These are phyloP conservation scores for Otus sunia DNA, from an alignment of 2,113 vertebrate species.

Conservation along the genomic window DNA sequence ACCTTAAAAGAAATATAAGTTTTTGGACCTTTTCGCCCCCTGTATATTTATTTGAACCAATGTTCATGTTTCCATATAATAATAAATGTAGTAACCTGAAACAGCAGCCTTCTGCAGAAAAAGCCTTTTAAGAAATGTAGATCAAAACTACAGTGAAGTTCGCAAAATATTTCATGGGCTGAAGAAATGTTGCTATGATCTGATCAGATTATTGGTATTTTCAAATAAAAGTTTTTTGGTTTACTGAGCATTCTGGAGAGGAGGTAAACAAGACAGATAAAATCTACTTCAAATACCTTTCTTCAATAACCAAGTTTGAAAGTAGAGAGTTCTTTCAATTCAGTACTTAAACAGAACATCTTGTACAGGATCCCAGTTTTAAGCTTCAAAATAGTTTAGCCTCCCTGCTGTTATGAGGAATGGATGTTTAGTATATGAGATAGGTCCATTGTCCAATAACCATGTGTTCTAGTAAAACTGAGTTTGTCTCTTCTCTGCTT, in stretches of 20 bases:
- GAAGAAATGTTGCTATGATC: not conserved
- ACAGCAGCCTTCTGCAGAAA: not conserved
- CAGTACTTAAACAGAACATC: not conserved
- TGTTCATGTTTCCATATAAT: not conserved
- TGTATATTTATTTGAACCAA: not conserved
- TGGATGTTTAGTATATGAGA: not conserved
- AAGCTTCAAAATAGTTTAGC: not conserved
- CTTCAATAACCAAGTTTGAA: constrained; percentile 5
- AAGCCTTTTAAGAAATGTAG: not conserved
- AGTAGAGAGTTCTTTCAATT: not conserved
- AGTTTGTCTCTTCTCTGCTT: not conserved
- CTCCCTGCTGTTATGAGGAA: not conserved
- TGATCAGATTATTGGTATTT: not conserved
- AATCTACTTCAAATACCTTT: not conserved
- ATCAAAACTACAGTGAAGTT: not conserved
- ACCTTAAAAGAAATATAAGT: not conserved
- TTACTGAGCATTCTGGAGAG: not conserved
- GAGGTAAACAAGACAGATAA: not conserved
- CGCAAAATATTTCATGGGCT: not conserved
- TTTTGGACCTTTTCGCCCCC: not conserved
- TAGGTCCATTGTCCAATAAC: not conserved
- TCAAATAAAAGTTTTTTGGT: not conserved
- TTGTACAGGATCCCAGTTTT: not conserved
- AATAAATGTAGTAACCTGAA: not conserved
- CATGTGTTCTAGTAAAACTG: not conserved